Conservation (phyloP, 2,888 invertebrate species). For the Myopa testacea region DNA sequence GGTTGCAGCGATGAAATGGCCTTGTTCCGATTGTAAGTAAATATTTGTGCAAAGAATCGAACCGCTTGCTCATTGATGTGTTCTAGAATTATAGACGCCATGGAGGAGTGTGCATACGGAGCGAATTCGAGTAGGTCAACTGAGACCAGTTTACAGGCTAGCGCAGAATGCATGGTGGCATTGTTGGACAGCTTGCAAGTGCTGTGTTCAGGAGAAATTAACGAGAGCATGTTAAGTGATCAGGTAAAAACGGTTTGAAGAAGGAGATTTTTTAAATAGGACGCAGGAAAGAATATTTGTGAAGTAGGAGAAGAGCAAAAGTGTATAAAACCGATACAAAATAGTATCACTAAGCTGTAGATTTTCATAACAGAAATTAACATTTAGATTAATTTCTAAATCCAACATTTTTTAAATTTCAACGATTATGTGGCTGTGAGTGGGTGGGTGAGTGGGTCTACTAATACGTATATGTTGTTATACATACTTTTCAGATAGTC, state of each 20-base stretch:
- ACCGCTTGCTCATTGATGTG: neutral
- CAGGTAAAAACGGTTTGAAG: conserved; percentile 49
- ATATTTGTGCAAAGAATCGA: neutral
- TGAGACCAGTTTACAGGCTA: conserved; percentile 80
- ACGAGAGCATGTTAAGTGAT: conserved; percentile 70
- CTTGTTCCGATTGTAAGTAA: conserved; percentile 79
- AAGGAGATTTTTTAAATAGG: neutral
- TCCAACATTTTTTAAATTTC: too few species aligned
- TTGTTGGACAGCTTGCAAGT: conserved; percentile 86
- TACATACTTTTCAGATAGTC: conserved; percentile 63
- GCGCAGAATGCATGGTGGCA: conserved; percentile 86
- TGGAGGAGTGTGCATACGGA: conserved; percentile 88
- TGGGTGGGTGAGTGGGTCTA: neutral
- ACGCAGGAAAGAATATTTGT: too few species aligned
- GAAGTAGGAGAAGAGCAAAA: too few species aligned
- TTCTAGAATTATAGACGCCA: conserved; percentile 87
- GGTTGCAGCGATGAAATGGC: conserved; percentile 83
- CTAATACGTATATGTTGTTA: neutral
- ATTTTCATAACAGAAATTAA: too few species aligned
- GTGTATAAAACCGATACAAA: too few species aligned
- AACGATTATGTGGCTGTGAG: too few species aligned
- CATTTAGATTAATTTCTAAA: too few species aligned
- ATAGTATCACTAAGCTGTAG: too few species aligned
- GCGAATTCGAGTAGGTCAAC: conserved; percentile 77
- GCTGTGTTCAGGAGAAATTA: conserved; percentile 81